phyloP scores from a whole-genome alignment of 2,113 vertebrate species.

The Gadus chalcogrammus region DNA sequence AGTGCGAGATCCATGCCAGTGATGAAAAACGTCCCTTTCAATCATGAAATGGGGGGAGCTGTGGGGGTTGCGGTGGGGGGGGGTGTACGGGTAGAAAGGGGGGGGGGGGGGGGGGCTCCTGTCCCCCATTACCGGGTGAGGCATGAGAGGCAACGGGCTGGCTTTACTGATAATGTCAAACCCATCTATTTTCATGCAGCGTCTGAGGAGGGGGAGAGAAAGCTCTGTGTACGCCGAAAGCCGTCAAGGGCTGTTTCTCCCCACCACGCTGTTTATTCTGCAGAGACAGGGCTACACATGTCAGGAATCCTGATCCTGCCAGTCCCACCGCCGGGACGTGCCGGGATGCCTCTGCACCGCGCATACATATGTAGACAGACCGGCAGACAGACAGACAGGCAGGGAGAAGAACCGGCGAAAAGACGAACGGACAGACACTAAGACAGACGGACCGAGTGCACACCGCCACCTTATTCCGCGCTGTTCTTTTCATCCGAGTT shows the following conservation, averaged over 20 bases:
- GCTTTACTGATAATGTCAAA: slow-evolving; percentile 71
- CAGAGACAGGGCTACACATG: slow-evolving; percentile 53
- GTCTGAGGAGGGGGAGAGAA: slow-evolving; percentile 36
- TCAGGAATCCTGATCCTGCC: slow-evolving; percentile 67
- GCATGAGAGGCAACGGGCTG: slow-evolving; percentile 64
- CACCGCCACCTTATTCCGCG: slow-evolving; percentile 20
- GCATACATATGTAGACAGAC: slow-evolving; percentile 49
- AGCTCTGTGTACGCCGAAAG: slow-evolving; percentile 55
- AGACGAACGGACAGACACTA: no score
- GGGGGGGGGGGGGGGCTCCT: slow-evolving; percentile 39
- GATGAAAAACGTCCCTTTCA: slow-evolving; percentile 43
- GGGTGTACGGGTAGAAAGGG: background rate
- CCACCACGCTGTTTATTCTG: slow-evolving; percentile 63
- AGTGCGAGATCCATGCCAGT: slow-evolving; percentile 21
- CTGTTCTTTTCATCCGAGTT: slow-evolving; percentile 41
- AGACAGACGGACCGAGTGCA: no score
- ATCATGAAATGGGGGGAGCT: slow-evolving; percentile 27
- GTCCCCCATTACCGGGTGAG: slow-evolving; percentile 49
- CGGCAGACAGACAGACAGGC: no score
- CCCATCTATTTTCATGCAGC: slow-evolving; percentile 67
- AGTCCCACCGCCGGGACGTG: slow-evolving; percentile 12
- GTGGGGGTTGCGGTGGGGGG: no score
- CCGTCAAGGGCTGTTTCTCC: slow-evolving; percentile 56
- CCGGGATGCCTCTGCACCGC: slow-evolving; percentile 18
- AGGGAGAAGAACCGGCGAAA: no score